phyloP scores from a whole-genome alignment of 2,113 vertebrate genomes.

The Machaerirhynchus nigripectus region DNA sequence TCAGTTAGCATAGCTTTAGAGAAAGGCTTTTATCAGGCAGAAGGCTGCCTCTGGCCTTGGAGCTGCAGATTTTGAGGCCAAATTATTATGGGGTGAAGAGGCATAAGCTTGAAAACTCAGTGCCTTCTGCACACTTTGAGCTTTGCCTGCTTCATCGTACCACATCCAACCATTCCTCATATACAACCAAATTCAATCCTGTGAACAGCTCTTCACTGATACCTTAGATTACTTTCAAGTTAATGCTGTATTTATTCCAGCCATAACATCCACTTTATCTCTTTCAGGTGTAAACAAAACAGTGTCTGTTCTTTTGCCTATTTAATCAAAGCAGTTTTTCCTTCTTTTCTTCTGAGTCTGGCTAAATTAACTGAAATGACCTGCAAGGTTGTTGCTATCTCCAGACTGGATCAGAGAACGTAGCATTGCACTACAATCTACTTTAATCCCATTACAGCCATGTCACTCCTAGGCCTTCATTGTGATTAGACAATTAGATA shows the following conservation, averaged over 20 bases:
- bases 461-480: conserved; percentile 59
- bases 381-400: conserved; percentile 46
- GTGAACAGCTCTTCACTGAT: neutral
- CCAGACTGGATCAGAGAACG: conserved; percentile 8
- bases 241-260: neutral
- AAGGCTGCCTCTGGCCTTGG: neutral
- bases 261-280: neutral
- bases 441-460: conserved; percentile 71
- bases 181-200: neutral
- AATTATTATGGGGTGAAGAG: neutral
- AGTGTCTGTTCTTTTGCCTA: neutral
- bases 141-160: neutral
- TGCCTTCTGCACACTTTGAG: neutral
- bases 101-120: neutral
- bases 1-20: neutral
- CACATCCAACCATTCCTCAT: accelerated
- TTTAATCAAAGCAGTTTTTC: conserved; percentile 44
- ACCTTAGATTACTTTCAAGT: neutral
- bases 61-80: neutral
- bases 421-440: conserved; percentile 32
- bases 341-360: neutral
- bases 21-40: neutral
- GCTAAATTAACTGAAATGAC: conserved; percentile 48
- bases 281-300: conserved; percentile 19
- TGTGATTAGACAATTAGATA: conserved; percentile 75